Evolutionary conservation across 2,797 vertebrate species (phyloP).

Genomic region (Knipowitschia caucasica): DNA sequence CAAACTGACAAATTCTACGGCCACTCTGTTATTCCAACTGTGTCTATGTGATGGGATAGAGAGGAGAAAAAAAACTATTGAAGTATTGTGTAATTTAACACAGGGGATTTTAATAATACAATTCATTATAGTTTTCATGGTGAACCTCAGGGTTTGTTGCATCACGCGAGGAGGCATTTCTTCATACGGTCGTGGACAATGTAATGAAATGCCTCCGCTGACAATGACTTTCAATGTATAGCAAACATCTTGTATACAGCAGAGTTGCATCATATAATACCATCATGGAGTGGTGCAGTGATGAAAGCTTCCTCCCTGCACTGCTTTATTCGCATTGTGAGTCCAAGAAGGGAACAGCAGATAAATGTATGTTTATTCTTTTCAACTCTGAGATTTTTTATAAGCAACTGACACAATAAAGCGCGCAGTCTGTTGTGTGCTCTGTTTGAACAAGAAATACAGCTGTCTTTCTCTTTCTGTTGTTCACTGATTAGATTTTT

Average conservation of each 20-base stretch:
- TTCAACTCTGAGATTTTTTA: neutral
- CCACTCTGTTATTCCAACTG: neutral
- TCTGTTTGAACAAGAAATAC: neutral
- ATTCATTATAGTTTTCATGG: neutral
- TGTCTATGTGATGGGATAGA: neutral
- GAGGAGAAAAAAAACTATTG: neutral
- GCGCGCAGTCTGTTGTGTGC: neutral
- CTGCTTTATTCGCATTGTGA: neutral
- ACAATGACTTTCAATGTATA: constrained; percentile 1
- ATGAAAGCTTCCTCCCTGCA: neutral
- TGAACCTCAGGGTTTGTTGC: neutral
- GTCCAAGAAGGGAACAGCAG: neutral
- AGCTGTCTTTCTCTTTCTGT: neutral
- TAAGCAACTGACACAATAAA: neutral
- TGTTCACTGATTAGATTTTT: too few species aligned
- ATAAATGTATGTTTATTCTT: neutral
- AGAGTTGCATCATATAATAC: neutral
- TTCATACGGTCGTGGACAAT: neutral
- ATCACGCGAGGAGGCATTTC: neutral
- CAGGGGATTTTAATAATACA: neutral
- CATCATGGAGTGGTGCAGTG: neutral
- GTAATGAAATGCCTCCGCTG: neutral
- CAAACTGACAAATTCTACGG: neutral
- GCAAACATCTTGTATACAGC: neutral
- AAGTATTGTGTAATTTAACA: neutral